phyloP scores from a whole-genome alignment of 23 tunicate species.

The Ascidia mentula region DNA sequence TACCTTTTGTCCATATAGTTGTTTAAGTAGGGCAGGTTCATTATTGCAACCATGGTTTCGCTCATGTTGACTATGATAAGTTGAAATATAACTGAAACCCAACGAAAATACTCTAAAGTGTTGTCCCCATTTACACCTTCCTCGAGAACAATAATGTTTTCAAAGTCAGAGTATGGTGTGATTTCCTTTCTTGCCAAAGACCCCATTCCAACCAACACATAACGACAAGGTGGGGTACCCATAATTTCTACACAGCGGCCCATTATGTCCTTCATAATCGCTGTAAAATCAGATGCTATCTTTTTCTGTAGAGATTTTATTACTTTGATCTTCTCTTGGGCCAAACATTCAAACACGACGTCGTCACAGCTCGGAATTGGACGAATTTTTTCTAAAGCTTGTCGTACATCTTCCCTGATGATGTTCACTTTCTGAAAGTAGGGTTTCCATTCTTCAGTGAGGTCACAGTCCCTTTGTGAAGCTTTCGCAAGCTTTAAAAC shows the following conservation, averaged over 20 bases:
- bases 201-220: constrained; percentile 22
- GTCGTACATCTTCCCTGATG: background rate
- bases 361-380: background rate
- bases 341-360: background rate
- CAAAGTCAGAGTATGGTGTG: constrained; percentile 38
- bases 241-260: constrained; percentile 25
- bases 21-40: constrained; percentile 10
- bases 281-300: constrained; percentile 15
- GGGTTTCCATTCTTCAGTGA: background rate
- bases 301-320: background rate
- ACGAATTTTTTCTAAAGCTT: background rate
- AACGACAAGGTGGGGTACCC: constrained; percentile 28
- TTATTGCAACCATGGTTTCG: constrained; percentile 13
- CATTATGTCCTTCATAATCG: constrained; percentile 17
- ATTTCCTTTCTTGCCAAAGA: constrained; percentile 31
- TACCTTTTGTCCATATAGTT: background rate
- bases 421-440: background rate
- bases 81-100: constrained; percentile 33
- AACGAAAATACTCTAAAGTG: constrained; percentile 16
- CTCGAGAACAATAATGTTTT: constrained; percentile 22
- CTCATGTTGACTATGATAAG: constrained; percentile 21
- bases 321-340: background rate
- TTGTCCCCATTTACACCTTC: constrained; percentile 1
- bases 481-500: constrained; percentile 4
- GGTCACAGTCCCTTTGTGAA: background rate